Evolutionary conservation across 2,888 invertebrate genomes (phyloP).

Genomic region (Scotopteryx bipunctaria): DNA sequence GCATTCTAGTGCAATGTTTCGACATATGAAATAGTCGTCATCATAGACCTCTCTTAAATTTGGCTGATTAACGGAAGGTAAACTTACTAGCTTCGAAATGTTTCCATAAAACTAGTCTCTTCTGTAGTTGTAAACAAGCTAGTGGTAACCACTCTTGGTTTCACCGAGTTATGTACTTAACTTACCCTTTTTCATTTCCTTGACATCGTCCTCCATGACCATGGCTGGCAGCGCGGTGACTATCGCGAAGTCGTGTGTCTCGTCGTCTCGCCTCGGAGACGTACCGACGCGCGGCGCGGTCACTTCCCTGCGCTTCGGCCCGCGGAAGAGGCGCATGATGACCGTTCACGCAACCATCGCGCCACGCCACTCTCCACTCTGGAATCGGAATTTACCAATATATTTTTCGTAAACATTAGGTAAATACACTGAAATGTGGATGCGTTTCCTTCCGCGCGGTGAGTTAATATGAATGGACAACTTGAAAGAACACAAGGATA

Average conservation of each 20-base stretch:
- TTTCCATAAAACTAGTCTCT: no score
- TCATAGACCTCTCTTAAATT: no score
- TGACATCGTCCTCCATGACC: constrained; percentile 88
- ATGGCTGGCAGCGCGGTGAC: constrained; percentile 91
- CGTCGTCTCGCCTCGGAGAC: constrained; percentile 72
- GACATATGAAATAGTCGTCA: no score
- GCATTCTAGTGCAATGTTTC: neutral
- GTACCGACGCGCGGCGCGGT: constrained; percentile 78
- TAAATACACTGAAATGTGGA: constrained; percentile 2
- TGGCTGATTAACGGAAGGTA: no score
- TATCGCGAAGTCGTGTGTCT: constrained; percentile 85
- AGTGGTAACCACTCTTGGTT: no score
- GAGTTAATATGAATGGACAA: constrained; percentile 4
- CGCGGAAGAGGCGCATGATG: constrained; percentile 86
- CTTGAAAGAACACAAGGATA: neutral
- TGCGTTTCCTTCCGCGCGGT: constrained; percentile 3
- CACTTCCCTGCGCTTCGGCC: constrained; percentile 86
- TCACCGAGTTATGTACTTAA: neutral
- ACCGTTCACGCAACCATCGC: constrained; percentile 79
- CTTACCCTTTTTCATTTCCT: constrained; percentile 84
- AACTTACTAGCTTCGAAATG: no score
- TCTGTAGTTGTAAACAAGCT: no score
- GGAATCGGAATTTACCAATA: constrained; percentile 25
- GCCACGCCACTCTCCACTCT: constrained; percentile 57
- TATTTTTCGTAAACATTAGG: neutral